Base-by-base conservation (phyloP, 2,797 vertebrate genomes). In the Lithobates sylvaticus region DNA sequence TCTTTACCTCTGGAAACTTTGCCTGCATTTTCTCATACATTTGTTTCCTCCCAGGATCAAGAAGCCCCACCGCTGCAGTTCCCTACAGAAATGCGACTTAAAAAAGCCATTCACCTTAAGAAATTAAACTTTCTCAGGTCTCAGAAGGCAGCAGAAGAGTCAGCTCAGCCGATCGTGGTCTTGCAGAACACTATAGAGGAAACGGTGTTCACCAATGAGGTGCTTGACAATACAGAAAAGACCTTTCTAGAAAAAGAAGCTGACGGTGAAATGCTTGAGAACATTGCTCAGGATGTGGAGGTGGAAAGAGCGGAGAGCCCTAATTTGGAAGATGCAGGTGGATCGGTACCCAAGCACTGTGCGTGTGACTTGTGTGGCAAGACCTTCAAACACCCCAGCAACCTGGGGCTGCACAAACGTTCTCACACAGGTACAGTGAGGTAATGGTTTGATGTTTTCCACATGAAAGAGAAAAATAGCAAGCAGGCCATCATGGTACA, bases 361-460 rank as follows among this genome's bases (percentile, higher is more conserved):
- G 93, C 96, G 2, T 99, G 98, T 88, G 94, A 96, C 2, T 88
- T 97, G 72, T 99, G 98, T 80, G 96, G 97, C 23, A 99, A 99
- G 89, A 95, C 96, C 85, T 99, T 99, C 89, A 99, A 98, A 91
- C 98, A 99, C 91, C 98, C 98, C 0, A 99, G 98, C 95, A 99
- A 99, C 91, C 89, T 99, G 93, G 97, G 99, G 92, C 96, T 99
- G 23, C 98, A 99, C 94, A 97, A 95, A 91, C 96, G 98, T 89
- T 99, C 97, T 69, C 98, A 99, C 88, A 99, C 98, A 88, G 98
- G 98, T 99, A 96, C 89, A 90, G 88, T 90, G 88, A 84, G 70
- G 90, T 68, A 80, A 86, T 67, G 18, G 85, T 88, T 88, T 79
- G 18, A 73, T 61, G 44, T 74, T n/a, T 68, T 64, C 26, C 65